Percentiles rank a stretch among this genome's conserved stretches.
Conservation (phyloP, 64 coral and sea anemone species). For the Montipora foliosa region DNA sequence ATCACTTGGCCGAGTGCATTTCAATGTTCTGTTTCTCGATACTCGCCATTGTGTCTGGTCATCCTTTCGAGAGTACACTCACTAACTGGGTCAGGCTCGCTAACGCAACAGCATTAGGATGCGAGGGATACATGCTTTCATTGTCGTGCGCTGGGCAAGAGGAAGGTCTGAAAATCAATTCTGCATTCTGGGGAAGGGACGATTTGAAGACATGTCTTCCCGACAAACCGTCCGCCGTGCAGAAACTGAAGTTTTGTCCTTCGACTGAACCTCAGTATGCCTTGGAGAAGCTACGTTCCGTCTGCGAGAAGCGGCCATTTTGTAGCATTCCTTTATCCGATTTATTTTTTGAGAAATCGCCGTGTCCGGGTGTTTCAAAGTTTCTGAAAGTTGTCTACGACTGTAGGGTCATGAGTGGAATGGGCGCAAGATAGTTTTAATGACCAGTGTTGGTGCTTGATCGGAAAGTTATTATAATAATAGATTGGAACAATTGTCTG, state of each 20-base stretch:
- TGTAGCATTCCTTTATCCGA: conserved; percentile 72
- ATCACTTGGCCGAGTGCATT: not conserved
- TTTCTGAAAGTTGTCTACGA: conserved; percentile 87
- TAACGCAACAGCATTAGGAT: conserved; percentile 74
- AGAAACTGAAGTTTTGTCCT: conserved; percentile 56
- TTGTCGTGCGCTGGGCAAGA: conserved; percentile 68
- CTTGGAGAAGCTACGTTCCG: conserved; percentile 38
- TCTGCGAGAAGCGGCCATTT: conserved; percentile 51
- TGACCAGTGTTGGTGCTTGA: not conserved
- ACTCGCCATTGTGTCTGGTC: not conserved
- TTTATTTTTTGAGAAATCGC: conserved; percentile 65
- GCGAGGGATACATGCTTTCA: conserved; percentile 60
- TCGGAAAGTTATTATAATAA: not conserved
- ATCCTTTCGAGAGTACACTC: conserved; percentile 72
- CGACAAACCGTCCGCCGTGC: conserved; percentile 34
- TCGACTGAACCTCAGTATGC: conserved; percentile 52
- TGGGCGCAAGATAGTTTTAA: conserved; percentile 54
- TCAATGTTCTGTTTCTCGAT: not conserved
- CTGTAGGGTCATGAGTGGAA: conserved; percentile 85
- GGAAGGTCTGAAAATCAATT: conserved; percentile 84
- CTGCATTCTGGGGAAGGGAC: conserved; percentile 86
- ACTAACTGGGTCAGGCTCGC: conserved; percentile 69
- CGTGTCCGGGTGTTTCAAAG: conserved; percentile 73
- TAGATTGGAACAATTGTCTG: not conserved
- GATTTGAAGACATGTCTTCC: conserved; percentile 69